Conservation (phyloP, 2,797 vertebrate genomes). For the Spondyliosoma cantharus region DNA sequence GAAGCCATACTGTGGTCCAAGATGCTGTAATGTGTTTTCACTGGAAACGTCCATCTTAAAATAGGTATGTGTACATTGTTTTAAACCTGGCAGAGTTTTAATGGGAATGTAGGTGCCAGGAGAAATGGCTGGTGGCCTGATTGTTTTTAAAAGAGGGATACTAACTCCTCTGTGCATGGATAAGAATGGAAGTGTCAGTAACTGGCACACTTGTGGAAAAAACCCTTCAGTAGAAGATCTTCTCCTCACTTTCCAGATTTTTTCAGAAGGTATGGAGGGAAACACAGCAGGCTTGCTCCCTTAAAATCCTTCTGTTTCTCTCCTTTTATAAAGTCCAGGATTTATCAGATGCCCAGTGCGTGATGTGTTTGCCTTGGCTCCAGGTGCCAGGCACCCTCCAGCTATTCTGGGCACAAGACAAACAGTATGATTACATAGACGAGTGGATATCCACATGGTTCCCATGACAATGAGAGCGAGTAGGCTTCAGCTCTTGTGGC, state of each 20-base stretch:
- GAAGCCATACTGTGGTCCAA: slow-evolving; percentile 26
- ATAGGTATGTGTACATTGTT: slow-evolving; percentile 44
- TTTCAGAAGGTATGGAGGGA: not conserved
- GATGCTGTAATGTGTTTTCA: slow-evolving; percentile 58
- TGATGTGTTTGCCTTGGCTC: slow-evolving; percentile 54
- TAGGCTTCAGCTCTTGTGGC: slow-evolving; percentile 51
- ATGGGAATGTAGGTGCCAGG: slow-evolving; percentile 34
- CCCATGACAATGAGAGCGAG: slow-evolving; percentile 65
- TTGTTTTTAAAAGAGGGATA: slow-evolving; percentile 43
- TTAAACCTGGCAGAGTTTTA: slow-evolving; percentile 44
- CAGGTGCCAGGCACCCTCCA: slow-evolving; percentile 59
- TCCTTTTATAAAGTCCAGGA: slow-evolving; percentile 23
- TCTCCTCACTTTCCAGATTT: slow-evolving; percentile 4
- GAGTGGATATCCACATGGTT: slow-evolving; percentile 64
- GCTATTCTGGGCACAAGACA: slow-evolving; percentile 73
- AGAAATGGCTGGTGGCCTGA: slow-evolving; percentile 33
- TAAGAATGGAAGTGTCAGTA: slow-evolving; percentile 18
- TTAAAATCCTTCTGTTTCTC: slow-evolving; percentile 9
- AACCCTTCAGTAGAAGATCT: slow-evolving; percentile 25
- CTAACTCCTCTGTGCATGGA: slow-evolving; percentile 24
- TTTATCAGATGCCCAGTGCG: slow-evolving; percentile 47
- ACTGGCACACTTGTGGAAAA: slow-evolving; percentile 33
- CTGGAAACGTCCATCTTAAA: slow-evolving; percentile 46
- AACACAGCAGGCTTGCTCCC: not conserved
- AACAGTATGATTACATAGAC: slow-evolving; percentile 65